Evolutionary conservation across 2,797 vertebrate species (phyloP).

Genomic region (Microctenopoma steveboyesi): DNA sequence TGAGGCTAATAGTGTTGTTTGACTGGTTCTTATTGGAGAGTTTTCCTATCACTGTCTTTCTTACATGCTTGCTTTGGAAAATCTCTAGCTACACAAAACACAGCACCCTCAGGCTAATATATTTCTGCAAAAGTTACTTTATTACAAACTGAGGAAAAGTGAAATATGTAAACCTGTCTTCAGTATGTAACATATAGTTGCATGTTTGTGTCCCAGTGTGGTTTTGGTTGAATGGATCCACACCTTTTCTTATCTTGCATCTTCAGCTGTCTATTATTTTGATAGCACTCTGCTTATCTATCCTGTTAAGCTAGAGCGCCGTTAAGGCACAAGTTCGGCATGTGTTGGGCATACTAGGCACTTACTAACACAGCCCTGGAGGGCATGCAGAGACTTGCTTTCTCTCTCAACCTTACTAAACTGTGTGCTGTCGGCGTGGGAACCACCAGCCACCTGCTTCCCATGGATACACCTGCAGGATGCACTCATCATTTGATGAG

Average conservation of each 20-base stretch:
- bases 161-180: conserved; percentile 48
- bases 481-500: conserved; percentile 71
- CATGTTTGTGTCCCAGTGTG: conserved; percentile 47
- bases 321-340: conserved; percentile 21
- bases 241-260: neutral
- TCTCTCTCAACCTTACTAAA: conserved; percentile 75
- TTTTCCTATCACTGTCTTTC: conserved; percentile 26
- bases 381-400: conserved; percentile 90
- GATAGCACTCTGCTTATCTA: conserved; percentile 19
- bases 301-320: conserved; percentile 1
- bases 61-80: conserved; percentile 50
- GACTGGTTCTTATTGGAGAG: conserved; percentile 56
- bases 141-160: conserved; percentile 34
- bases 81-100: conserved; percentile 68
- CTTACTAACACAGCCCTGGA: conserved; percentile 68
- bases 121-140: conserved; percentile 63
- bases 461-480: conserved; percentile 92
- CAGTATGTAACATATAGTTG: conserved; percentile 54
- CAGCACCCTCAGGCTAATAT: conserved; percentile 74
- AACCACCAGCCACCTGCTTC: conserved; percentile 92
- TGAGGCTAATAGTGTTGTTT: conserved; percentile 41
- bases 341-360: conserved; percentile 43
- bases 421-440: conserved; percentile 92
- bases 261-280: conserved; percentile 20
- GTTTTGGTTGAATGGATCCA: conserved; percentile 21